These are phyloP conservation scores for Numida meleagris DNA, from an alignment of 2,113 vertebrate genomes.

Conservation along the genomic window DNA sequence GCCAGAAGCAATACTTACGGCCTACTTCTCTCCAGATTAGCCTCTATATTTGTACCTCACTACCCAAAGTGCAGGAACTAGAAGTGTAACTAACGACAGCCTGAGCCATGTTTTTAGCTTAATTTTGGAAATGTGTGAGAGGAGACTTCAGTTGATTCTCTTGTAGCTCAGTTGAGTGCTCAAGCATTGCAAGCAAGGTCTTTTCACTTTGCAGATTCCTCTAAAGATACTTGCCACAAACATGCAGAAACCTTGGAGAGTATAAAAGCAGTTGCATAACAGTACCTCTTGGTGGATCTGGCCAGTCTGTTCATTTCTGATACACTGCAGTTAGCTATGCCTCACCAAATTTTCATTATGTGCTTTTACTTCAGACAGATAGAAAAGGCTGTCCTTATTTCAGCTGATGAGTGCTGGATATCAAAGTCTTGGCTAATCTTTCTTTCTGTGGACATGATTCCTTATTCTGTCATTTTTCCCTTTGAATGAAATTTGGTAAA, in stretches of 20 bases:
- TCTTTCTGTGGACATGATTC: neutral
- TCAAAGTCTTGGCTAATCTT: neutral
- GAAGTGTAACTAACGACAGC: neutral
- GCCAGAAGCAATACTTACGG: neutral
- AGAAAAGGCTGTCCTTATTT: neutral
- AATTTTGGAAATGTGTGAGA: neutral
- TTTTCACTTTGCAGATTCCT: neutral
- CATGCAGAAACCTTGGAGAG: neutral
- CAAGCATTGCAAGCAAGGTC: neutral
- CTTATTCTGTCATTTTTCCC: neutral
- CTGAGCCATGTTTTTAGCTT: neutral
- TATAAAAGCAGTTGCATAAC: neutral
- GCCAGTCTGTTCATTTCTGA: neutral
- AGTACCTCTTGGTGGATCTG: neutral
- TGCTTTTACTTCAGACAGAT: neutral
- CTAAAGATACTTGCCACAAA: neutral
- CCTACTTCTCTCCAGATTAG: neutral
- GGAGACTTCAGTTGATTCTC: neutral
- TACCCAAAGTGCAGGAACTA: neutral
- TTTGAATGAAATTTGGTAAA: neutral
- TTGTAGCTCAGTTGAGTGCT: neutral
- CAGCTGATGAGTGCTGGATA: neutral
- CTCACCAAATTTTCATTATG: neutral
- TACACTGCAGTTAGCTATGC: neutral
- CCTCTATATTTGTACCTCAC: neutral